Percentiles rank a stretch among this genome's conserved stretches.
Evolutionary conservation across 2,888 invertebrate species (phyloP).

Genomic region (Sipha maydis): DNA sequence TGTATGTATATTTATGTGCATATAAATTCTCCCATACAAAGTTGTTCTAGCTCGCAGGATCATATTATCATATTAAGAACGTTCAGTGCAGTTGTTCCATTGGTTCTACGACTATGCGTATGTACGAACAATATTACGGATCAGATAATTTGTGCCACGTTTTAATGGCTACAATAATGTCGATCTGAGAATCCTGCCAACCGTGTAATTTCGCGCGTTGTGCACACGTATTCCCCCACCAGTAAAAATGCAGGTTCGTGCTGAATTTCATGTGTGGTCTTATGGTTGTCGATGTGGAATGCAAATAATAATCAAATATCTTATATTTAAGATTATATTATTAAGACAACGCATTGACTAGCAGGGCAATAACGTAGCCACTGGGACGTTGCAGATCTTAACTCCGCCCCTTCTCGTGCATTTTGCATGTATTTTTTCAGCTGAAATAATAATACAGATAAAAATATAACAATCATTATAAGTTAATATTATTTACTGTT

Average conservation of each 20-base stretch:
- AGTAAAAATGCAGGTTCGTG: too few relatives aligned
- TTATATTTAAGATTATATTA: background rate
- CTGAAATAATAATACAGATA: too few relatives aligned
- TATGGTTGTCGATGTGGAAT: background rate
- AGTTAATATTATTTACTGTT: too few relatives aligned
- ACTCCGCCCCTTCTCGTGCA: too few relatives aligned
- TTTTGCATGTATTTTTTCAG: too few relatives aligned
- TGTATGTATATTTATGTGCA: too few relatives aligned
- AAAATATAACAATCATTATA: too few relatives aligned
- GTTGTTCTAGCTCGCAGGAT: constrained; percentile 31
- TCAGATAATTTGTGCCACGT: constrained; percentile 43
- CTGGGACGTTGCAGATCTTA: too few relatives aligned
- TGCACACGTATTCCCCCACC: background rate
- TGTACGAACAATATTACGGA: background rate
- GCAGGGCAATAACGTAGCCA: too few relatives aligned
- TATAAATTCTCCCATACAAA: background rate
- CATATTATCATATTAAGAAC: constrained; percentile 20
- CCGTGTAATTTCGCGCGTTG: background rate
- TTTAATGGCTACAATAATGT: constrained; percentile 28
- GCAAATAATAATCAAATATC: background rate
- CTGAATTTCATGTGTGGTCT: background rate
- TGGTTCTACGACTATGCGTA: background rate
- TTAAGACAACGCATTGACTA: background rate
- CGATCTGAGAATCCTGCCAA: constrained; percentile 4
- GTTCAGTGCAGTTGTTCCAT: background rate